Percentiles rank a stretch among this genome's conserved stretches.
phyloP scores from a whole-genome alignment of 2,888 invertebrate genomes.

The Melieria picta region DNA sequence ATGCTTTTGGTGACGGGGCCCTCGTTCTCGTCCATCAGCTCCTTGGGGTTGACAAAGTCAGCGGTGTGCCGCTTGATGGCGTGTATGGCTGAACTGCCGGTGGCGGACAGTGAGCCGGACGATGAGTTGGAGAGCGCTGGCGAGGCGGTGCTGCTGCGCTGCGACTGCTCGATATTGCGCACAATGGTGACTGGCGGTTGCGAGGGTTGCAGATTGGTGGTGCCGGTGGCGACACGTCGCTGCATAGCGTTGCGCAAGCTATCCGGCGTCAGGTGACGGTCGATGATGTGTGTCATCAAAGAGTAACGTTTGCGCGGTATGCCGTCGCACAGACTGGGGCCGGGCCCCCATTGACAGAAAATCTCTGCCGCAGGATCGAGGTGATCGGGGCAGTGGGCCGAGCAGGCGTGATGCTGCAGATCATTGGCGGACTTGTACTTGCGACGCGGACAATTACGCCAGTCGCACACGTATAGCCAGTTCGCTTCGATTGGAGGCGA shows the following conservation, averaged over 20 bases:
- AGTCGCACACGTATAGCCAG: conserved; percentile 84
- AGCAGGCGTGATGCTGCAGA: conserved; percentile 89
- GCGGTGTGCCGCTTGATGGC: conserved; percentile 96
- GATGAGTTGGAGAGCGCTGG: conserved; percentile 54
- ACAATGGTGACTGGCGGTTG: conserved; percentile 65
- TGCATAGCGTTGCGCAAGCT: conserved; percentile 59
- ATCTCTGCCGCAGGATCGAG: conserved; percentile 75
- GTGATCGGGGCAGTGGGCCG: conserved; percentile 81
- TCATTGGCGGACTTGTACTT: conserved; percentile 80
- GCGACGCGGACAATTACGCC: conserved; percentile 88
- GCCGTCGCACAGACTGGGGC: conserved; percentile 79
- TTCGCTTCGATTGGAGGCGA: conserved; percentile 56
- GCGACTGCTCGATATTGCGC: conserved; percentile 55
- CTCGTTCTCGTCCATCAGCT: conserved; percentile 96
- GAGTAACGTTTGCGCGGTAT: conserved; percentile 92
- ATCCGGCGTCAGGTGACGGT: conserved; percentile 90
- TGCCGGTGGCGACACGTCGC: conserved; percentile 59
- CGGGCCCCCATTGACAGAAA: conserved; percentile 85
- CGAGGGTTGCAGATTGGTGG: conserved; percentile 52
- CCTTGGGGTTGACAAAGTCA: conserved; percentile 89
- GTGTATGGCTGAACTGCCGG: conserved; percentile 89
- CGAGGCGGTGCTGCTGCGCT: conserved; percentile 50
- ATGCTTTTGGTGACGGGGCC: conserved; percentile 99
- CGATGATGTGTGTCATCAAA: conserved; percentile 94
- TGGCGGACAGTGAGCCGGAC: conserved; percentile 62